Percentiles rank a stretch among this genome's conserved stretches.
These are phyloP conservation scores for Pachyramphus minor DNA, from an alignment of 2,113 vertebrate species.

Conservation along the genomic window DNA sequence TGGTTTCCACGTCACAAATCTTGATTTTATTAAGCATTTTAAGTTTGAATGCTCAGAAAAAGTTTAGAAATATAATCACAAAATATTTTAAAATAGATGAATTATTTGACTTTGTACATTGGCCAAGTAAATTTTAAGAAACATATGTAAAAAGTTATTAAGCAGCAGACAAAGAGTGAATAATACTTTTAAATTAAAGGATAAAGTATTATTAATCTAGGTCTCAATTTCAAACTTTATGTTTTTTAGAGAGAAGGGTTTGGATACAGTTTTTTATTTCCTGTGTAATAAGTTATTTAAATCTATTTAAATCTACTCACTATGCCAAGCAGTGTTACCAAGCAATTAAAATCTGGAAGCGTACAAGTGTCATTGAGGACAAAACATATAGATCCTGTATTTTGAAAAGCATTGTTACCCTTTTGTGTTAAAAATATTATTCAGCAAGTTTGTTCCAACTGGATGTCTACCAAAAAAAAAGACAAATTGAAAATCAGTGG, in stretches of 20 bases:
- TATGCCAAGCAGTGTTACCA: slow-evolving; percentile 65
- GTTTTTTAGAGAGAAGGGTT: neutral
- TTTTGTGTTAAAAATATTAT: slow-evolving; percentile 74
- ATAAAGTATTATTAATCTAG: neutral
- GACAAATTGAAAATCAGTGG: slow-evolving; percentile 71
- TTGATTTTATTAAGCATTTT: neutral
- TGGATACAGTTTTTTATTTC: slow-evolving; percentile 38
- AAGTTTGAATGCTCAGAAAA: neutral
- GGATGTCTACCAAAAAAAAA: slow-evolving; percentile 69
- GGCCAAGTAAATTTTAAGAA: neutral
- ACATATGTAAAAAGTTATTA: neutral
- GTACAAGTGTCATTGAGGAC: slow-evolving; percentile 58
- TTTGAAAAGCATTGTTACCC: slow-evolving; percentile 64
- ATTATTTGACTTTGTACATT: neutral
- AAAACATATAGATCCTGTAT: slow-evolving; percentile 67
- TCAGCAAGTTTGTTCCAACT: slow-evolving; percentile 73
- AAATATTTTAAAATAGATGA: neutral
- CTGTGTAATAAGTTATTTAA: slow-evolving; percentile 64
- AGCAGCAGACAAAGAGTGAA: neutral
- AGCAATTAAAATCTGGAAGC: slow-evolving; percentile 74
- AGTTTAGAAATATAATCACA: neutral
- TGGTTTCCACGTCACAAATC: neutral
- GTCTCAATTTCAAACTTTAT: neutral
- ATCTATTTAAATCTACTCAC: slow-evolving; percentile 32
- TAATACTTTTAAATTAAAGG: neutral